Conservation (phyloP, 2,113 vertebrate genomes). For the Echinops telfairi region DNA sequence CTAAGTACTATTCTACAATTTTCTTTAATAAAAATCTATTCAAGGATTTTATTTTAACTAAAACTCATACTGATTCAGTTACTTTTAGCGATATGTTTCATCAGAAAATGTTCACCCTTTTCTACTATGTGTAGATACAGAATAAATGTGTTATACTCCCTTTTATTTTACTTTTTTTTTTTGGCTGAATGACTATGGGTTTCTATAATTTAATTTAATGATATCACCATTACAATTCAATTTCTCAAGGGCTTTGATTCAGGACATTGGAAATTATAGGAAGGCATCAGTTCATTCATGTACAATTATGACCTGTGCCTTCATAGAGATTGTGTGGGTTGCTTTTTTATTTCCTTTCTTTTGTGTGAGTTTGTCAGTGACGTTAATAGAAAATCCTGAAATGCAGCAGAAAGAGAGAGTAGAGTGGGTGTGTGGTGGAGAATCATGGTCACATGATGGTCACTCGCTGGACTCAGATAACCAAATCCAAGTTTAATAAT, state of each 20-base stretch:
- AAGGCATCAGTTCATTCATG: constrained; percentile 28
- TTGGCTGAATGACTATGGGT: not conserved
- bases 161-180: not conserved
- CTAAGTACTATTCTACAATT: not conserved
- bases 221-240: constrained; percentile 51
- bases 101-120: constrained; percentile 19
- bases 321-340: not conserved
- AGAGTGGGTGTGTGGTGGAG: constrained; percentile 10
- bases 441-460: not conserved
- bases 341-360: constrained; percentile 26
- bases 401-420: constrained; percentile 49
- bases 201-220: constrained; percentile 40
- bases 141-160: not conserved
- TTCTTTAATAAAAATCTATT: not conserved
- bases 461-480: constrained; percentile 20
- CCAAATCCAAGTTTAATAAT: constrained; percentile 70
- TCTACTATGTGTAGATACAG: not conserved
- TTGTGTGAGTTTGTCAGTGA: constrained; percentile 36
- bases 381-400: constrained; percentile 73
- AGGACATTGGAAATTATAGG: constrained; percentile 53
- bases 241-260: constrained; percentile 73
- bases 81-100: not conserved
- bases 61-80: not conserved
- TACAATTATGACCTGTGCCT: constrained; percentile 6
- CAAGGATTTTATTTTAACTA: not conserved